Evolutionary conservation across 2,888 invertebrate genomes (phyloP).

Genomic region (Agriopis marginaria): DNA sequence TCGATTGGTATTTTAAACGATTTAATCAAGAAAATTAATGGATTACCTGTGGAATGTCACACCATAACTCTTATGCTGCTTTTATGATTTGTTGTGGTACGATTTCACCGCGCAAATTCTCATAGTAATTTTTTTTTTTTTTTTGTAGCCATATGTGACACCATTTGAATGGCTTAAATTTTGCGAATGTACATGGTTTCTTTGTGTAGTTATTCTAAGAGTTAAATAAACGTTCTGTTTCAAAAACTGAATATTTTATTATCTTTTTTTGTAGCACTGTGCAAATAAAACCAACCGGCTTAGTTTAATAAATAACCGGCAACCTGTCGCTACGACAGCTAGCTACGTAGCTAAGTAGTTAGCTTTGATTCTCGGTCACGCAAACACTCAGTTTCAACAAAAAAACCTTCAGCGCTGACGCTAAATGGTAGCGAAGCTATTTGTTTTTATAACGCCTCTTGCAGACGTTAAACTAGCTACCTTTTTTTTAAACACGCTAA

Average conservation of each 20-base stretch:
- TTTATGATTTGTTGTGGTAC: too few relatives aligned
- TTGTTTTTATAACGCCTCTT: conserved; percentile 19
- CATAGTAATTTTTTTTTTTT: too few relatives aligned
- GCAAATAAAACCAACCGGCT: conserved; percentile 33
- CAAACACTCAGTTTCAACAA: conserved; percentile 31
- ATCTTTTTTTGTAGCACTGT: conserved; percentile 10
- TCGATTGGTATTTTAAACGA: too few relatives aligned
- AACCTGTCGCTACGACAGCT: conserved; percentile 39
- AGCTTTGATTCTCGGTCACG: conserved; percentile 51
- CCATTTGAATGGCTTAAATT: too few relatives aligned
- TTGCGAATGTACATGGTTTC: too few relatives aligned
- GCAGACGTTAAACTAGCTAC: not conserved
- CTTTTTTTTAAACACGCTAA: too few relatives aligned
- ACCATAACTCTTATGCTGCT: too few relatives aligned
- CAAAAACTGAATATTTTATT: conserved; percentile 1
- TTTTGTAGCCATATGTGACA: too few relatives aligned
- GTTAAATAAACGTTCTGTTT: not conserved
- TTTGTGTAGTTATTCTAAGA: too few relatives aligned
- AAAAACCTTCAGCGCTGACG: conserved; percentile 15
- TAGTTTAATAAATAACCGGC: conserved; percentile 45
- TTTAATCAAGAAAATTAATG: too few relatives aligned
- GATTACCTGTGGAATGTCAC: too few relatives aligned
- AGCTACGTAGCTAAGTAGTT: conserved; percentile 20
- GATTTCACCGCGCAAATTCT: too few relatives aligned
- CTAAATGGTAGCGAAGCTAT: conserved; percentile 17